Conservation (phyloP, 2,797 vertebrate species). For the Microcaecilia unicolor region DNA sequence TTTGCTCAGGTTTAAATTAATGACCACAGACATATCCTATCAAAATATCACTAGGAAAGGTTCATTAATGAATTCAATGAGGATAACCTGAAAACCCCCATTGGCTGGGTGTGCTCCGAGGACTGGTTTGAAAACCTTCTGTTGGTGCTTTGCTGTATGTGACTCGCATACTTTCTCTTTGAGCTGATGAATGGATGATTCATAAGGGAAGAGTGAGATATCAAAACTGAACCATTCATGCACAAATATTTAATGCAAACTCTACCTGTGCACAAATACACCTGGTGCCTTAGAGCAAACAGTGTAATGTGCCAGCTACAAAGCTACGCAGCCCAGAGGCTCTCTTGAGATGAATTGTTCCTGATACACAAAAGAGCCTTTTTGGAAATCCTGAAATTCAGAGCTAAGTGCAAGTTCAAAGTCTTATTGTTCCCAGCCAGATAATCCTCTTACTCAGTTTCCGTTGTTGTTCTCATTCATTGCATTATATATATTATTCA, state of each 20-base stretch:
- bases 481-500: not conserved
- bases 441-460: not conserved
- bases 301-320: not conserved
- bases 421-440: not conserved
- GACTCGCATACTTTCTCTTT: conserved; percentile 3
- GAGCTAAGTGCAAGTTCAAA: not conserved
- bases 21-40: too few relatives aligned
- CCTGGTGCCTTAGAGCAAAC: conserved; percentile 11
- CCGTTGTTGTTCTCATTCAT: not conserved
- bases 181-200: conserved; percentile 23
- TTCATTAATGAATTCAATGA: too few relatives aligned
- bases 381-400: not conserved
- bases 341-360: not conserved
- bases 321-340: not conserved
- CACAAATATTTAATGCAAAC: conserved; percentile 25
- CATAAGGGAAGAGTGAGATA: conserved; percentile 8
- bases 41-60: too few relatives aligned
- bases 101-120: too few relatives aligned
- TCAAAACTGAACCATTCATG: not conserved
- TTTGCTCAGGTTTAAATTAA: too few relatives aligned
- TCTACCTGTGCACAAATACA: conserved; percentile 1
- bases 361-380: not conserved
- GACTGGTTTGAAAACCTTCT: too few relatives aligned
- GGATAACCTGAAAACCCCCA: too few relatives aligned
- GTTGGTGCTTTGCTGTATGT: too few relatives aligned